Conservation (phyloP, 2,797 vertebrate genomes). For the Nothura maculosa region DNA sequence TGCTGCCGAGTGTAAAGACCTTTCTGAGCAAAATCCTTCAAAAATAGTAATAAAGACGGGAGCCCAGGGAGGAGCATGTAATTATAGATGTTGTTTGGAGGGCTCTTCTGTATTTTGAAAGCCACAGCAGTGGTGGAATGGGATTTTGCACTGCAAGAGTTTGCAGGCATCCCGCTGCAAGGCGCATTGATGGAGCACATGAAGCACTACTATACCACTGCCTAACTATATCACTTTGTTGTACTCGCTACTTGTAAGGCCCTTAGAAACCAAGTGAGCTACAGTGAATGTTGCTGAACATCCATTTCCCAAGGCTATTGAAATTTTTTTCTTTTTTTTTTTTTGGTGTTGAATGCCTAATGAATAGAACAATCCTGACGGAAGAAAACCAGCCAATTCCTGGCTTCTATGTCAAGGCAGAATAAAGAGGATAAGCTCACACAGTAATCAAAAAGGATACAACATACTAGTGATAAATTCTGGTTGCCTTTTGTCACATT, state of each 20-base stretch:
- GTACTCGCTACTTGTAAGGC: conserved; percentile 13
- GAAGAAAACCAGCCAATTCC: conserved; percentile 73
- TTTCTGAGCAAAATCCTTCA: conserved; percentile 57
- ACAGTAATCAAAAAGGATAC: conserved; percentile 57
- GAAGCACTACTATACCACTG: neutral
- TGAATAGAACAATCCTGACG: conserved; percentile 64
- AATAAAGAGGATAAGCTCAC: conserved; percentile 66
- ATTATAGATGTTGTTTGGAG: conserved; percentile 28
- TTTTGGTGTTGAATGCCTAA: conserved; percentile 39
- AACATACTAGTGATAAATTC: conserved; percentile 56
- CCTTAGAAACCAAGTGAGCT: conserved; percentile 43
- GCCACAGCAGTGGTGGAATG: neutral
- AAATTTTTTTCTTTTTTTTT: conserved; percentile 37
- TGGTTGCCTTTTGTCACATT: conserved; percentile 27
- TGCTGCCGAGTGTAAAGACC: conserved; percentile 58
- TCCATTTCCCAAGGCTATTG: conserved; percentile 70
- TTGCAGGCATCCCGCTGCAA: neutral
- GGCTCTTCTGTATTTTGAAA: conserved; percentile 3
- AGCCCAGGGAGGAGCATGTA: neutral
- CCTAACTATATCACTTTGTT: conserved; percentile 8
- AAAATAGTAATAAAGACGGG: conserved; percentile 58
- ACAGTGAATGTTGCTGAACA: conserved; percentile 65
- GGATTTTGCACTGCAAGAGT: conserved; percentile 5
- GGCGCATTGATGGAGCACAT: neutral
- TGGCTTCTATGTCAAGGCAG: conserved; percentile 44